Evolutionary conservation across 2,888 invertebrate genomes (phyloP), one percentile per base, ranked within the genome.

Genomic region (Pollenia amentaria): DNA sequence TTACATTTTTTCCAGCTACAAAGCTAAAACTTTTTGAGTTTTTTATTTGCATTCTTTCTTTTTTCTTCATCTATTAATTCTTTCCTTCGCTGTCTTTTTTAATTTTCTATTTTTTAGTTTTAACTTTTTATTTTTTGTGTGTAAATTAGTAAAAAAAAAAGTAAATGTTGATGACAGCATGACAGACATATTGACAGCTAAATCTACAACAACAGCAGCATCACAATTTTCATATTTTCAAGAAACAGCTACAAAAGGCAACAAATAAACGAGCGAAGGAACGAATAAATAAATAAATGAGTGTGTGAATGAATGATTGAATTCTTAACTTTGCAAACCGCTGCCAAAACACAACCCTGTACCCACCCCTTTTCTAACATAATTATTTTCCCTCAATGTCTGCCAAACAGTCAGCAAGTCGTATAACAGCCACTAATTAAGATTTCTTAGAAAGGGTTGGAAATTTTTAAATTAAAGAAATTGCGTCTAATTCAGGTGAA

Each of bases 401-500:
- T 48, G 11, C 53, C 69, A 16, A 60, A n/a, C 55, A 40, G n/a
- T 53, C 62, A 62, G 6, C 4, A 29, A 29, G 29, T 55, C 60
- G n/a, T 10, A 51, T 14, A 69, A 60, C 53, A 16, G 11, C 12
- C 51, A 38, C 11, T 29, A n/a, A 18, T 21, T 48, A 29, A 64
- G 29, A 62, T 55, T 44, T 9, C 1, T 11, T 16, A 1, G 16
- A 42, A 72, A 72, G 78, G 82, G 80, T 79, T 87, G 14, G 16
- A 69, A 70, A 88, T 90, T 90, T 89, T 90, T 92, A 91, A 92
- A 92, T 92, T 92, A 91, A 91, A 91, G 91, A 92, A 91, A 91
- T 92, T 91, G 91, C 90, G 90, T 91, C 89, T 91, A 92, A 92
- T 91, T 90, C 90, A 90, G 91, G 91, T 92, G 89, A 89, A 90